phyloP scores from a whole-genome alignment of 2,888 invertebrate genomes.

The Mellilla xanthometata region DNA sequence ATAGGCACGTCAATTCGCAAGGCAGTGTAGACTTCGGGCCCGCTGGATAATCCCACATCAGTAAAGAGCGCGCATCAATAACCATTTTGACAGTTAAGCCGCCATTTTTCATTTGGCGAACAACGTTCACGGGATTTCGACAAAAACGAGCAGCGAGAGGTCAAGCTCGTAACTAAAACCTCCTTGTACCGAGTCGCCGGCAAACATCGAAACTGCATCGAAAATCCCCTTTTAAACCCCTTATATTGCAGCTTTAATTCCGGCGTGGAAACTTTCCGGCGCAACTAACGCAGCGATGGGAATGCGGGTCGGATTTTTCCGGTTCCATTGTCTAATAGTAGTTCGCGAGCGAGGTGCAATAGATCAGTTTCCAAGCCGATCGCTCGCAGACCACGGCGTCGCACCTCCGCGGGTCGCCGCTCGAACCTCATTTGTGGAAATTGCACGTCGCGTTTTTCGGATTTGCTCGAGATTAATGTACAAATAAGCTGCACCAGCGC shows the following conservation, averaged over 20 bases:
- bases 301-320: slow-evolving; percentile 52
- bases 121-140: slow-evolving; percentile 49
- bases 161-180: slow-evolving; percentile 61
- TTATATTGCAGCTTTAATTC: slow-evolving; percentile 66
- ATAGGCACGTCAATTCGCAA: slow-evolving; percentile 22
- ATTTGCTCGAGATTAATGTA: slow-evolving; percentile 42
- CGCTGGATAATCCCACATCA: slow-evolving; percentile 59
- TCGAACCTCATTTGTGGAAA: slow-evolving; percentile 74
- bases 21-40: slow-evolving; percentile 23
- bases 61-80: slow-evolving; percentile 70
- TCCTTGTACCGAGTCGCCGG: slow-evolving; percentile 47
- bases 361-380: slow-evolving; percentile 79
- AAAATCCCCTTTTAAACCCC: slow-evolving; percentile 51
- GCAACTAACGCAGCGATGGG: slow-evolving; percentile 64
- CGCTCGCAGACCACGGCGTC: slow-evolving; percentile 65
- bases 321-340: slow-evolving; percentile 44
- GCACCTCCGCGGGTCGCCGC: slow-evolving; percentile 62
- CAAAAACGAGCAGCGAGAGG: slow-evolving; percentile 57
- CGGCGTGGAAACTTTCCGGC: slow-evolving; percentile 46
- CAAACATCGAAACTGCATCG: slow-evolving; percentile 57
- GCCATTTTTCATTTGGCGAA: slow-evolving; percentile 70
- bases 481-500: slow-evolving; percentile 33
- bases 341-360: slow-evolving; percentile 51
- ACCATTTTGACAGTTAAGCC: slow-evolving; percentile 73
- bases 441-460: slow-evolving; percentile 54